Conservation (phyloP, 1,140 invertebrate species). For the Lysiphlebus fabarum region DNA sequence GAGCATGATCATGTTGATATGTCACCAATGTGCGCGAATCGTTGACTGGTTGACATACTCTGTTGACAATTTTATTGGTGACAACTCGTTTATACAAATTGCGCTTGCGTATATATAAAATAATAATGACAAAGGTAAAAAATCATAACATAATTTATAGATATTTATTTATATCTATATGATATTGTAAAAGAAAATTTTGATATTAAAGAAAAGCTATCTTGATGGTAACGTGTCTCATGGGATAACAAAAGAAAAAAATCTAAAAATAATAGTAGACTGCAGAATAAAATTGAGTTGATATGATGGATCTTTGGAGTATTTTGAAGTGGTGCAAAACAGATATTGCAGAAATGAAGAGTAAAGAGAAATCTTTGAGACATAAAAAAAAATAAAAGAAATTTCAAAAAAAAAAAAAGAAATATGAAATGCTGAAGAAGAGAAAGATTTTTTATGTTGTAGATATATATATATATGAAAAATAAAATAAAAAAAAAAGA, state of each 20-base stretch:
- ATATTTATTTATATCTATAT: too few species aligned
- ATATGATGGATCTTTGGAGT: constrained; percentile 18
- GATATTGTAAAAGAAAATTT: constrained; percentile 8
- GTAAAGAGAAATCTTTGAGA: constrained; percentile 14
- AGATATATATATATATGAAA: constrained; percentile 17
- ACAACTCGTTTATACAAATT: background rate
- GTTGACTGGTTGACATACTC: background rate
- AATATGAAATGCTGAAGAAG: background rate
- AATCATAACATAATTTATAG: too few species aligned
- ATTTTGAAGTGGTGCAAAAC: too few species aligned
- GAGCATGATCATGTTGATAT: constrained; percentile 40
- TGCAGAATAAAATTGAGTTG: too few species aligned
- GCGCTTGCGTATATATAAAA: background rate
- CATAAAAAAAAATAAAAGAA: constrained; percentile 1
- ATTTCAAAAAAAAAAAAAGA: too few species aligned
- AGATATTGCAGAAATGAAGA: constrained; percentile 1
- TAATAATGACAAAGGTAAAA: background rate
- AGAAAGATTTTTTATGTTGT: constrained; percentile 16
- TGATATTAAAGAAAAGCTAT: constrained; percentile 9
- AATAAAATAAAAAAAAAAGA: constrained; percentile 40
- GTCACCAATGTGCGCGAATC: constrained; percentile 36
- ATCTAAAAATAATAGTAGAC: too few species aligned
- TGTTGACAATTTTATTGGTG: too few species aligned
- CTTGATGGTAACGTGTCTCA: constrained; percentile 17
- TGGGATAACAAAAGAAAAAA: constrained; percentile 21